These are phyloP conservation scores for Stigmatopora argus DNA, from an alignment of 2,113 vertebrate species.

Conservation along the genomic window DNA sequence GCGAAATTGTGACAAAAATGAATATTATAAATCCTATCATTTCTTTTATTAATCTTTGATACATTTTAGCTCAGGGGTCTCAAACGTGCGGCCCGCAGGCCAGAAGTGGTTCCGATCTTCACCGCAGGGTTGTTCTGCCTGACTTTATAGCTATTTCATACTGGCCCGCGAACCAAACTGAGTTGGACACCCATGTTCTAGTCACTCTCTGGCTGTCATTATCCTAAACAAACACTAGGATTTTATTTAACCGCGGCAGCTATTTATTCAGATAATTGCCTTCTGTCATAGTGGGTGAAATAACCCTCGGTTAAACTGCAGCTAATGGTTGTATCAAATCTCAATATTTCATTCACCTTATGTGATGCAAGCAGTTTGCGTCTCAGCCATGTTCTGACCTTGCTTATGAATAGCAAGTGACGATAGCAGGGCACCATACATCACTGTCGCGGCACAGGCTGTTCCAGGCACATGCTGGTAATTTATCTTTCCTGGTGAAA, in stretches of 20 bases:
- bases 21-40: not conserved
- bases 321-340: constrained; percentile 5
- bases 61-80: too few species aligned
- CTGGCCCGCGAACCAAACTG: too few species aligned
- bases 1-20: not conserved
- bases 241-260: not conserved
- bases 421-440: constrained; percentile 61
- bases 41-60: too few species aligned
- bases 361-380: constrained; percentile 24
- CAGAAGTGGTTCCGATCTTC: too few species aligned
- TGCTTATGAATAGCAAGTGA: constrained; percentile 49
- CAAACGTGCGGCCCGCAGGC: too few species aligned
- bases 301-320: constrained; percentile 15
- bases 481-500: constrained; percentile 65
- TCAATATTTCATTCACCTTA: constrained; percentile 7
- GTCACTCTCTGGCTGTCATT: not conserved
- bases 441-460: constrained; percentile 64
- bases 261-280: constrained; percentile 1
- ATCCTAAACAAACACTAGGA: not conserved
- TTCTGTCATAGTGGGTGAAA: not conserved
- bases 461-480: constrained; percentile 53
- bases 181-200: not conserved
- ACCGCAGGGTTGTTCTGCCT: too few species aligned
- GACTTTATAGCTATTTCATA: too few species aligned
- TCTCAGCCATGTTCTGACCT: constrained; percentile 53